phyloP scores from a whole-genome alignment of 2,888 invertebrate species.

The Drosophila robusta region DNA sequence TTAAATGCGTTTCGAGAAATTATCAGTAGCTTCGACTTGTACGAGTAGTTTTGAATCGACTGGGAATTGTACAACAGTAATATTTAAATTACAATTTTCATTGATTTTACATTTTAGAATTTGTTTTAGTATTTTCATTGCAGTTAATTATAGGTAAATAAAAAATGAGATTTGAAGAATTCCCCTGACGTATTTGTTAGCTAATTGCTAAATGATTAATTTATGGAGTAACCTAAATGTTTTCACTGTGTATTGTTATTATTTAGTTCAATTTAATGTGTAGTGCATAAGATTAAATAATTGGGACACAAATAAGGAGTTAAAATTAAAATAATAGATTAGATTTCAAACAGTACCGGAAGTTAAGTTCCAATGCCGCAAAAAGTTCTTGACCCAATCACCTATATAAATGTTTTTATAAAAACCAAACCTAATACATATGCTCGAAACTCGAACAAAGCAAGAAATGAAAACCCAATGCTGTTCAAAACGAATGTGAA shows the following conservation, averaged over 20 bases:
- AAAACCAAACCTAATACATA: neutral
- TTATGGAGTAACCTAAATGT: no score
- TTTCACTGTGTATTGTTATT: neutral
- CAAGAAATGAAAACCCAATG: slow-evolving; percentile 31
- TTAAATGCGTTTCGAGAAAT: slow-evolving; percentile 48
- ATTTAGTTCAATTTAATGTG: no score
- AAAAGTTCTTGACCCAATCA: slow-evolving; percentile 52
- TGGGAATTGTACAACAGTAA: no score
- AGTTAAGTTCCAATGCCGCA: slow-evolving; percentile 17
- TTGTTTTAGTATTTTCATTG: no score
- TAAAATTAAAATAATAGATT: neutral
- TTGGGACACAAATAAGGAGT: neutral
- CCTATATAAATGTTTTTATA: slow-evolving; percentile 23
- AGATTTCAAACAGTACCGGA: neutral
- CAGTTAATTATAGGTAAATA: no score
- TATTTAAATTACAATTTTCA: slow-evolving; percentile 2
- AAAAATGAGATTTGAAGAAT: no score
- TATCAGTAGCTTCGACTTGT: slow-evolving; percentile 3
- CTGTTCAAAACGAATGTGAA: slow-evolving; percentile 38
- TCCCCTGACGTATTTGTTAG: no score
- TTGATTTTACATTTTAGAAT: neutral
- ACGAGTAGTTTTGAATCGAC: slow-evolving; percentile 13
- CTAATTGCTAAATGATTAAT: no score
- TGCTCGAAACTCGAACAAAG: slow-evolving; percentile 11
- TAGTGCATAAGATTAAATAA: neutral